Evolutionary conservation across 2,888 invertebrate species (phyloP).

Genomic region (Serrognathus titanus): DNA sequence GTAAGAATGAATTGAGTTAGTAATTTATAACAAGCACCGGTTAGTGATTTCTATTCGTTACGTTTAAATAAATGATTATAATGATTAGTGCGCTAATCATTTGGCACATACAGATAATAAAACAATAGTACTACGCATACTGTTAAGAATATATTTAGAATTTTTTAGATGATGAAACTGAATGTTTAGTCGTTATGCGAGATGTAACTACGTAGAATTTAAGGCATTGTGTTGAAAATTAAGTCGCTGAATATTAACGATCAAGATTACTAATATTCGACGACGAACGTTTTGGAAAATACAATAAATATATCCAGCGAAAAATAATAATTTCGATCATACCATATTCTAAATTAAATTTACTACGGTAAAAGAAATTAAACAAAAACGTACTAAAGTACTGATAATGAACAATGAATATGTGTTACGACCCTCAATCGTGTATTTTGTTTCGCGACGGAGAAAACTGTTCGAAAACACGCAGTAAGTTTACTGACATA

Average conservation of each 20-base stretch:
- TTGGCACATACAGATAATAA: neutral
- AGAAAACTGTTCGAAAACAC: neutral
- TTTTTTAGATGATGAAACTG: constrained; percentile 3
- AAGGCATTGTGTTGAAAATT: neutral
- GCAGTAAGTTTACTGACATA: constrained; percentile 3
- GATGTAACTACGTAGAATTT: constrained; percentile 9
- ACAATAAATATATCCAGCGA: too few relatives aligned
- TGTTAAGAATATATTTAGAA: neutral
- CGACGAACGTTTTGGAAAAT: too few relatives aligned
- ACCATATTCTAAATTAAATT: constrained; percentile 25
- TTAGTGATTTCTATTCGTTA: constrained; percentile 1
- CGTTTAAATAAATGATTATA: neutral
- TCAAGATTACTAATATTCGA: too few relatives aligned
- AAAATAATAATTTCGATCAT: constrained; percentile 1
- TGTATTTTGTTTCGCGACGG: neutral
- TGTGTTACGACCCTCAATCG: constrained; percentile 20
- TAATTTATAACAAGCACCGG: neutral
- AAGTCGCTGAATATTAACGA: neutral
- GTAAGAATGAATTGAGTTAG: too few relatives aligned
- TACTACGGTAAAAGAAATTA: constrained; percentile 20
- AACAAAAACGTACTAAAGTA: constrained; percentile 22
- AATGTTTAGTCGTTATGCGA: constrained; percentile 6
- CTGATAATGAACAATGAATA: constrained; percentile 29
- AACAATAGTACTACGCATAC: neutral
- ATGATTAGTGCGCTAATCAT: neutral